Conservation (phyloP, 2,113 vertebrate species). For the Pimephales promelas region DNA sequence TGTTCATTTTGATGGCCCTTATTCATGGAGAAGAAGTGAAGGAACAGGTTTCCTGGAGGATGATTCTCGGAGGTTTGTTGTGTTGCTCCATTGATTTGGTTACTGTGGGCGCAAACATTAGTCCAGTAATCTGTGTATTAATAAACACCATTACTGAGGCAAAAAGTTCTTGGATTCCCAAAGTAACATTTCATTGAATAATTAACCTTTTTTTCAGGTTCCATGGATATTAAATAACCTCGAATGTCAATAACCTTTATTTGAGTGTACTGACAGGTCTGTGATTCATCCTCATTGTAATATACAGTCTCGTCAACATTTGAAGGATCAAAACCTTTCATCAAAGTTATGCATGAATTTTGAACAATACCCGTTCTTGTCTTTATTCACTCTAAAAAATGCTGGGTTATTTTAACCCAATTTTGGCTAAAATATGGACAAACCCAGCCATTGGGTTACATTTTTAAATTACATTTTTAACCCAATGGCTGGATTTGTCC, state of each 20-base stretch:
- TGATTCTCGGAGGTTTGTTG: conserved; percentile 73
- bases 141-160: background rate
- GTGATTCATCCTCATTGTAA: background rate
- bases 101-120: background rate
- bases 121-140: background rate
- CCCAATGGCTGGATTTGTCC: no score
- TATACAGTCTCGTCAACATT: no score
- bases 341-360: background rate
- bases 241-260: no score
- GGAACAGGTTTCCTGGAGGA: conserved; percentile 74
- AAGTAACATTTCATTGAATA: background rate
- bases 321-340: no score
- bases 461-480: no score
- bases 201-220: background rate
- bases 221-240: no score
- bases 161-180: background rate
- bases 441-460: no score
- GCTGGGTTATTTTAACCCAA: no score
- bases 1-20: no score
- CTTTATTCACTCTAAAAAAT: no score
- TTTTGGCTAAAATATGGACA: no score
- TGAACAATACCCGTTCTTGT: no score
- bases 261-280: background rate
- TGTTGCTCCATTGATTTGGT: conserved; percentile 53
- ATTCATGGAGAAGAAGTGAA: conserved; percentile 59